A percentile compares a stretch with the other conserved stretches of the same genome.
phyloP scores from a whole-genome alignment of 2,888 invertebrate genomes.

The Macrosoma leucophasiata region DNA sequence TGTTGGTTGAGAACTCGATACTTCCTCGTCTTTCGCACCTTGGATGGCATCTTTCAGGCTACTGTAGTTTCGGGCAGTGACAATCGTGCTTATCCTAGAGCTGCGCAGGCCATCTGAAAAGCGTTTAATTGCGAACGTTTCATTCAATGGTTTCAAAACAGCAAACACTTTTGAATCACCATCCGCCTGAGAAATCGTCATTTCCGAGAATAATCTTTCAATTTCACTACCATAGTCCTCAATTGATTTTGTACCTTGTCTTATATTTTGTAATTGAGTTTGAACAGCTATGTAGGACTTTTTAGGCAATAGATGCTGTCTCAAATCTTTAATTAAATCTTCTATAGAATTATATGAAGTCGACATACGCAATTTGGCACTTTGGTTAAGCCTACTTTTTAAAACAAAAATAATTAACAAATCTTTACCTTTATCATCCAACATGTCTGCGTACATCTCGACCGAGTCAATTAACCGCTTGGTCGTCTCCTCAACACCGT shows the following conservation, averaged over 20 bases:
- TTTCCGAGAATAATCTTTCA: constrained; percentile 12
- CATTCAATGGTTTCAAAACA: constrained; percentile 16
- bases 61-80: constrained; percentile 6
- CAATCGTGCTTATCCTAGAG: constrained; percentile 8
- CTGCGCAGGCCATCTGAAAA: constrained; percentile 8
- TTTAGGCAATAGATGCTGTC: constrained; percentile 5
- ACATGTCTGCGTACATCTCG: constrained; percentile 6
- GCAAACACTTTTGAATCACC: constrained; percentile 4
- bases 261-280: constrained; percentile 4
- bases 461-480: constrained; percentile 11
- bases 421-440: constrained; percentile 1
- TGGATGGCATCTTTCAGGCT: constrained; percentile 13
- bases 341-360: neutral
- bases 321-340: constrained; percentile 1
- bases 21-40: constrained; percentile 15
- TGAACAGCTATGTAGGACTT: constrained; percentile 14
- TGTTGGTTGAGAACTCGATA: no score
- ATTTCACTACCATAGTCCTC: constrained; percentile 9
- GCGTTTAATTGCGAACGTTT: constrained; percentile 9
- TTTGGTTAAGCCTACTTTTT: constrained; percentile 11
- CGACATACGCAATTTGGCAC: constrained; percentile 9
- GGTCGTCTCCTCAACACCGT: constrained; percentile 9
- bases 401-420: constrained; percentile 14
- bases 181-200: constrained; percentile 17
- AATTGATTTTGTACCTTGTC: constrained; percentile 9